A percentile compares a stretch with the other conserved stretches of the same genome.
Evolutionary conservation across 2,113 vertebrate genomes (phyloP).

Genomic region (Esox niger): DNA sequence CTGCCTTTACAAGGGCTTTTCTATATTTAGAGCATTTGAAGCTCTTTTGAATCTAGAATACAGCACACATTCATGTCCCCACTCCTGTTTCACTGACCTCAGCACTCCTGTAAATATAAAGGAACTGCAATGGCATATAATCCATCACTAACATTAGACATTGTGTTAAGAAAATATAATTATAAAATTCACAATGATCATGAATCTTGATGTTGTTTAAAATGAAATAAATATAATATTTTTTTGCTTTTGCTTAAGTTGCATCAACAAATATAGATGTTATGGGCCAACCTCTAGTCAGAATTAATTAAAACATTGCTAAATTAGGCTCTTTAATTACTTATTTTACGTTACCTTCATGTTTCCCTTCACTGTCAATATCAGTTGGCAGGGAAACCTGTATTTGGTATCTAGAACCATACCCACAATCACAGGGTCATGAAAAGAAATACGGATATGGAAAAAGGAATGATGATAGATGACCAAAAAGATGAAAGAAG

Average conservation of each 20-base stretch:
- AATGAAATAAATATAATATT: slow-evolving; percentile 15
- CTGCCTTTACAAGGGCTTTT: background rate
- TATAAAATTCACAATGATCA: slow-evolving; percentile 47
- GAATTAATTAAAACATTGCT: background rate
- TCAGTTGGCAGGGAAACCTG: too few relatives aligned
- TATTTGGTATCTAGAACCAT: too few relatives aligned
- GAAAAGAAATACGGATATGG: background rate
- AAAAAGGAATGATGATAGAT: slow-evolving; percentile 8
- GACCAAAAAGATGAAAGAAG: too few relatives aligned
- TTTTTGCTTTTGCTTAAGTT: slow-evolving; percentile 28
- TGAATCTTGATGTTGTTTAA: slow-evolving; percentile 24
- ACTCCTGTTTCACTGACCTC: slow-evolving; percentile 13
- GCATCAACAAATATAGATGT: slow-evolving; percentile 7
- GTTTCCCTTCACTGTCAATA: too few relatives aligned
- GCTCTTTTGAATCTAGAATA: slow-evolving; percentile 37
- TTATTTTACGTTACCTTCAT: too few relatives aligned
- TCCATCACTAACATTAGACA: slow-evolving; percentile 56
- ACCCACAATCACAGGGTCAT: too few relatives aligned
- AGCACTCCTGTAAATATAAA: slow-evolving; percentile 25
- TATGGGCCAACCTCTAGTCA: background rate
- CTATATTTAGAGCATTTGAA: slow-evolving; percentile 23
- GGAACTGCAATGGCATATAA: slow-evolving; percentile 35
- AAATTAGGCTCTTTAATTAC: too few relatives aligned
- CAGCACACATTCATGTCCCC: slow-evolving; percentile 9
- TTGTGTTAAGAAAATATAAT: slow-evolving; percentile 42